Conservation (phyloP, 2,113 vertebrate genomes). For the Crotalus helleri region DNA sequence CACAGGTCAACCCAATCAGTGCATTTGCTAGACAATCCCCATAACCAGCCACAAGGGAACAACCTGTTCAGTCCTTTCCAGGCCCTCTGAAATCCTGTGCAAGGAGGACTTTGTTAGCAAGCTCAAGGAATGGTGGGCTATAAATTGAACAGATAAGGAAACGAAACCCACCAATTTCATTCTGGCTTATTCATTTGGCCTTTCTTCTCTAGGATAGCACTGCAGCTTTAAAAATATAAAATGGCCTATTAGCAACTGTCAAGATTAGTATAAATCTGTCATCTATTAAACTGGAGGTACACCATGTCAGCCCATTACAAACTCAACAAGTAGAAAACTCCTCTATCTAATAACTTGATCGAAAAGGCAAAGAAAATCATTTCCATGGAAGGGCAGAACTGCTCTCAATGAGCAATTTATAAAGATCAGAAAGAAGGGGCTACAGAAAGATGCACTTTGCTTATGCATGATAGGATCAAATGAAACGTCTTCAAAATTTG, state of each 20-base stretch:
- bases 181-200: background rate
- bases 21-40: background rate
- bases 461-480: too few relatives aligned
- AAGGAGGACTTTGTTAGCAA: background rate
- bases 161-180: background rate
- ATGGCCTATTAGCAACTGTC: background rate
- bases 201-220: background rate
- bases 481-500: too few relatives aligned
- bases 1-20: background rate
- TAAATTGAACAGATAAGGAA: background rate
- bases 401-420: too few relatives aligned
- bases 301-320: background rate
- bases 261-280: background rate
- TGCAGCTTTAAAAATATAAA: background rate
- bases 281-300: background rate
- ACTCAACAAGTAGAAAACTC: too few relatives aligned
- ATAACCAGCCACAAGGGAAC: background rate
- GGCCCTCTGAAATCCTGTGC: background rate
- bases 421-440: too few relatives aligned
- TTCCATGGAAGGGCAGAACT: too few relatives aligned
- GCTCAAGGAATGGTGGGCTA: background rate
- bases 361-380: too few relatives aligned
- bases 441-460: too few relatives aligned
- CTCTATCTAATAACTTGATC: background rate
- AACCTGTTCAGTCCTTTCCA: background rate